Conservation (phyloP, 2,888 invertebrate species). For the Bellardia bayeri region DNA sequence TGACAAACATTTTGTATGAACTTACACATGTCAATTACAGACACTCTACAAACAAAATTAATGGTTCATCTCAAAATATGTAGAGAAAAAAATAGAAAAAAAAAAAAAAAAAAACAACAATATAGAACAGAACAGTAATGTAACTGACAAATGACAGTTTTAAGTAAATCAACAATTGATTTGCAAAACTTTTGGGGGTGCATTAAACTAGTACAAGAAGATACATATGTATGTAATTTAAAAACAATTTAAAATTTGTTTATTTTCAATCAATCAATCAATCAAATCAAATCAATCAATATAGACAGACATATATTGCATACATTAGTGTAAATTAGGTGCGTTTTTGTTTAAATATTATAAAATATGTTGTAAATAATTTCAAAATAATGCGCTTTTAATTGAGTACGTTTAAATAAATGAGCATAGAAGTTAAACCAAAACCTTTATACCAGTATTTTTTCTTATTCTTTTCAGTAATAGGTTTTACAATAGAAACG, state of each 20-base stretch:
- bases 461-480: not conserved
- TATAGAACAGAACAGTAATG: slow-evolving; percentile 18
- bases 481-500: slow-evolving; percentile 31
- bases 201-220: slow-evolving; percentile 38
- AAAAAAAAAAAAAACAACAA: not conserved
- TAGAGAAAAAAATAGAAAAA: slow-evolving; percentile 8
- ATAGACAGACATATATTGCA: slow-evolving; percentile 33
- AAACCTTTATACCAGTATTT: slow-evolving; percentile 38
- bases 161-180: slow-evolving; percentile 47
- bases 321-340: slow-evolving; percentile 47
- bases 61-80: slow-evolving; percentile 36
- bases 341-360: slow-evolving; percentile 53
- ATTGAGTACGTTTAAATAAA: slow-evolving; percentile 18
- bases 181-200: slow-evolving; percentile 42
- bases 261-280: slow-evolving; percentile 46
- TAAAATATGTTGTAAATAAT: slow-evolving; percentile 41
- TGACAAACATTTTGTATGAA: slow-evolving; percentile 47
- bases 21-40: slow-evolving; percentile 61
- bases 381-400: slow-evolving; percentile 52
- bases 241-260: slow-evolving; percentile 46
- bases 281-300: slow-evolving; percentile 37
- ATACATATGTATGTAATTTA: slow-evolving; percentile 7
- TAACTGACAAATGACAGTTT: slow-evolving; percentile 52
- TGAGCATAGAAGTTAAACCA: slow-evolving; percentile 57
- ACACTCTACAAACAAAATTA: slow-evolving; percentile 56